A percentile compares a stretch with the other conserved stretches of the same genome.
Conservation (phyloP, 2,113 vertebrate genomes). For the Vulpes vulpes region DNA sequence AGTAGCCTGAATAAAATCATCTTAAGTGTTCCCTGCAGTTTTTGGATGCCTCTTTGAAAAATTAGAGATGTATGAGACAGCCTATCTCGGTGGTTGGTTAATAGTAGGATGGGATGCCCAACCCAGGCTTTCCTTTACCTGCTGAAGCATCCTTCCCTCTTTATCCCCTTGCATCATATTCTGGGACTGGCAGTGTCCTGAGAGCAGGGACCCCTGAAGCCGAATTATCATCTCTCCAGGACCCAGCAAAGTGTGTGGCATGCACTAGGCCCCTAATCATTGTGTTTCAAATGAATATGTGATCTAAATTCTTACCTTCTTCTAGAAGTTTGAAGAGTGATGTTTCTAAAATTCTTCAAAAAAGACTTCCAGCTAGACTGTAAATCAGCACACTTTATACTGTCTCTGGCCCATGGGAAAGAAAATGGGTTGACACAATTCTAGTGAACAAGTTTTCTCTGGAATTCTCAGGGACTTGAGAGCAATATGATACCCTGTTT, state of each 20-base stretch:
- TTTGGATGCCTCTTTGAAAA: slow-evolving; percentile 13
- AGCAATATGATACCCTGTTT: background rate
- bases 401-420: background rate
- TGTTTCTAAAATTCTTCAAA: slow-evolving; percentile 39
- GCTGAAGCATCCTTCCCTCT: background rate
- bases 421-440: background rate
- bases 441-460: background rate
- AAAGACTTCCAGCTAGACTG: background rate
- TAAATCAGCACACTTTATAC: background rate
- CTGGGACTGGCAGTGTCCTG: background rate
- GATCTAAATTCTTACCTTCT: background rate
- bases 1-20: background rate
- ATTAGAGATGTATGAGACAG: background rate
- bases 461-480: background rate
- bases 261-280: background rate
- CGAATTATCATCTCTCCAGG: background rate
- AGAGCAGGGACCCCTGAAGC: background rate
- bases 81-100: background rate
- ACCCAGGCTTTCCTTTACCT: background rate
- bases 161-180: background rate
- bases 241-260: background rate
- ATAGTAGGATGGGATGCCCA: background rate
- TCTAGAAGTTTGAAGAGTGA: slow-evolving; percentile 14
- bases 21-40: background rate
- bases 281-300: background rate